Base-by-base conservation (phyloP, 2,113 vertebrate species). In the Clupea harengus region DNA sequence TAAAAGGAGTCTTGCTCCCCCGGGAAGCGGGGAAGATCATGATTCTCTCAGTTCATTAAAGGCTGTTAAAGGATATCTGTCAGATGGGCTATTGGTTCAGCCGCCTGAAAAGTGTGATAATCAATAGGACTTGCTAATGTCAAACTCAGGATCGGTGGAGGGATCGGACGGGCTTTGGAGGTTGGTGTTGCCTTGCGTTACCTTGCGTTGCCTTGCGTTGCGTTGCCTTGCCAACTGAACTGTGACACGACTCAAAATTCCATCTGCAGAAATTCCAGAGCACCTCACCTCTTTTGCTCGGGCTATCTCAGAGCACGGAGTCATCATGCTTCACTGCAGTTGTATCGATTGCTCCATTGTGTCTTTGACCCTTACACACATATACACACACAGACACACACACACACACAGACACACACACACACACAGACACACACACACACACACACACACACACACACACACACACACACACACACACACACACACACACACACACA, bases 41-140 rank as follows among this genome's bases (percentile, higher is more conserved):
- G 57, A 83, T 89, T 87, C 82, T 44, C 83, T 81, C 80, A 86
- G 86, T 87, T 89, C 83, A 81, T 89, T 86, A 88, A 82, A 75
- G 89, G 57, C 57, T 39, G 50, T 83, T 85, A 85, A 86, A 86
- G 67, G 83, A 86, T 86, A 88, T 83, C 83, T 88, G 87, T 89
- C 85, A 52, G 45, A 50, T 22, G 78, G 82, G 84, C 86, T 89
- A 85, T 89, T 81, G 85, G 60, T 87, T 86, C 82, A 87, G 87
- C 84, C 83, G 82, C 80, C 60, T 84, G 88, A 86, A 87, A 84
- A 84, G 88, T 82, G 86, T 84, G 85, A 87, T 89, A 89, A 89
- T 89, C 88, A 82, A 89, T 89, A 83, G 49, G 82, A 81, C 82
- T 49, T 47, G 45, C 50, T 82, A 84, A 87, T 87, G 84, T 89